Base-by-base conservation (phyloP, 2,888 invertebrate genomes). In the Caenorhabditis sinica region DNA sequence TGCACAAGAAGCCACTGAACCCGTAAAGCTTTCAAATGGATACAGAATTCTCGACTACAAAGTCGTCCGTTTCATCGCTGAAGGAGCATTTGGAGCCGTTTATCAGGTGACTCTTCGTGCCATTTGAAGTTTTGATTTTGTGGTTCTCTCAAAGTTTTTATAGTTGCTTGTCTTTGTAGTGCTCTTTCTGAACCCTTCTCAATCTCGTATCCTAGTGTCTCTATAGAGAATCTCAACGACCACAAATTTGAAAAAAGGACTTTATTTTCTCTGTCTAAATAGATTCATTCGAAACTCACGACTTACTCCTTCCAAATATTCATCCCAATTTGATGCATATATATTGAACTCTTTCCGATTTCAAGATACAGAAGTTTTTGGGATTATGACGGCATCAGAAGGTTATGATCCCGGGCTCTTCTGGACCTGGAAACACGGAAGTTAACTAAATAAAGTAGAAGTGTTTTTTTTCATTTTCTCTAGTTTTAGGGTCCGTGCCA, bases 81-180 rank as follows among this genome's bases (percentile, higher is more conserved):
- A 76, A 66, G 87, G 88, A 30, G 87, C 85, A 11, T 89, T 87
- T 60, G 89, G 88, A 33, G 82, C 86, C 13, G 88, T 89, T 71
- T 89, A 87, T 71, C 72, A 87, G 76, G 88, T 89, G 2, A 45
- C 13, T 61, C n/a, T n/a, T n/a, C n/a, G n/a, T n/a, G n/a, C n/a
- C n/a, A n/a, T 60, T 25, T 25, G 25, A 45, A 36, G 20, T 53
- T 23, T 23, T 3, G 5, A 36, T 36, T 36, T 36, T 36, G 33
- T 36, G 9, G 4, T 9, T 6, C 13, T 40, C 40, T 40, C 40
- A 40, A 40, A 40, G 13, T 40, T 40, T 40, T 40, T 40, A 2
- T 6, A 40, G 40, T 60, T 33, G 4, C 17, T 28, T 1, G 13
- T 28, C 36, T 36, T 36, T 8, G 15, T 23, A 60, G 36, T 60